Evolutionary conservation across 2,113 vertebrate genomes (phyloP).

Genomic region (Thinocorus orbignyianus): DNA sequence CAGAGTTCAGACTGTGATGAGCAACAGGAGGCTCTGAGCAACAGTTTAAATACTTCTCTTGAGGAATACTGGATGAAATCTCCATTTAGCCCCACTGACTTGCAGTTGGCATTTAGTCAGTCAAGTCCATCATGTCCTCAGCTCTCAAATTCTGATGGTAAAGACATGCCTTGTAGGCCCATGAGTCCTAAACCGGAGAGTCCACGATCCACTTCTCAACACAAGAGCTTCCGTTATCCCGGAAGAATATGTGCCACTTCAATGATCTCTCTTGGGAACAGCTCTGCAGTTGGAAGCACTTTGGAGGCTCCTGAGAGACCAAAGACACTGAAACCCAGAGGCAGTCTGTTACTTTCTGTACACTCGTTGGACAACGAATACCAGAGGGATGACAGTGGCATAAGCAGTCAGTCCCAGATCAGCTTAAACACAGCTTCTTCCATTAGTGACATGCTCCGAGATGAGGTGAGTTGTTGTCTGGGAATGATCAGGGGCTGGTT

Average conservation of each 20-base stretch:
- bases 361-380: conserved; percentile 68
- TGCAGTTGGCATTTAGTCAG: conserved; percentile 20
- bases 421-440: conserved; percentile 72
- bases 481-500: neutral
- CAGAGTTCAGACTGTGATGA: conserved; percentile 21
- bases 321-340: conserved; percentile 76
- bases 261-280: conserved; percentile 76
- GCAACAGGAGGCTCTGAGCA: conserved; percentile 30
- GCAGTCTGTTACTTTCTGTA: conserved; percentile 73
- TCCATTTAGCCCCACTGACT: conserved; percentile 39
- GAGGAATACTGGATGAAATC: conserved; percentile 60
- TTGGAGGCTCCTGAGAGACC: conserved; percentile 74
- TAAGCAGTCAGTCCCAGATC: conserved; percentile 71
- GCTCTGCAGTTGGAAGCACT: conserved; percentile 53
- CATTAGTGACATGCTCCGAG: conserved; percentile 63
- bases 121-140: conserved; percentile 60
- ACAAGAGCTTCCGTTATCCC: conserved; percentile 62
- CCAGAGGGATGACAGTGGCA: conserved; percentile 70
- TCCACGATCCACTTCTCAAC: conserved; percentile 67
- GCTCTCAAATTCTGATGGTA: conserved; percentile 43
- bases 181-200: conserved; percentile 86
- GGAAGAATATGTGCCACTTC: conserved; percentile 72
- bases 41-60: conserved; percentile 28
- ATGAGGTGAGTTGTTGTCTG: conserved; percentile 79
- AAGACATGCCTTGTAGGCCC: conserved; percentile 77